These are phyloP conservation scores for Tachysurus vachellii DNA, from an alignment of 2,113 vertebrate species.

Conservation along the genomic window DNA sequence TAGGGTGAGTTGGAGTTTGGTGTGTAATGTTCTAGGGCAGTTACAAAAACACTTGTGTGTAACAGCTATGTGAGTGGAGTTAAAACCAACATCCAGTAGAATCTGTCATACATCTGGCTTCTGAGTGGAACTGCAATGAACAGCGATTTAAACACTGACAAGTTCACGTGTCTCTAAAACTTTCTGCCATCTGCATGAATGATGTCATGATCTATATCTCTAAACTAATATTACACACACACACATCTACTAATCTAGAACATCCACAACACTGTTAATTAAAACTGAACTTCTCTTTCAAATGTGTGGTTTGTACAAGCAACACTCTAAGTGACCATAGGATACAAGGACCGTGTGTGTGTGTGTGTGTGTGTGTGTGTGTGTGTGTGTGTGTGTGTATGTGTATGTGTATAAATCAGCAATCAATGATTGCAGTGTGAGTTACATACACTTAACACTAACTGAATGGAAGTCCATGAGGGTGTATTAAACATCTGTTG, in stretches of 20 bases:
- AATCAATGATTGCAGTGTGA: not conserved
- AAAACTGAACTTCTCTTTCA: not conserved
- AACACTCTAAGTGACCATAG: not conserved
- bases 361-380: not conserved
- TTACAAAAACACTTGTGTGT: not conserved
- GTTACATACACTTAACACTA: not conserved
- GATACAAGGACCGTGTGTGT: not conserved
- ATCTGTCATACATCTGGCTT: no score
- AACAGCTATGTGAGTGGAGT: no score
- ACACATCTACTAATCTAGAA: not conserved
- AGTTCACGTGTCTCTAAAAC: no score
- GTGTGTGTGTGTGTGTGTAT: not conserved
- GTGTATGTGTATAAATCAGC: not conserved
- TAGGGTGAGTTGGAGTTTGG: not conserved
- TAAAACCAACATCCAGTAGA: no score
- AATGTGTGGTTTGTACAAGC: not conserved
- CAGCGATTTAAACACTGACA: no score
- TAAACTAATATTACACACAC: not conserved
- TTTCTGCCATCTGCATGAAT: no score
- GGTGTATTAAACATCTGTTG: not conserved
- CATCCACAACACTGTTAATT: not conserved
- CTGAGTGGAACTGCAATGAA: no score
- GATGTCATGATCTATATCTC: no score
- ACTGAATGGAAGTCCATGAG: not conserved
- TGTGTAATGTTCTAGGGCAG: not conserved